Base-by-base conservation (phyloP, 2,113 vertebrate genomes). In the Laticauda colubrina region DNA sequence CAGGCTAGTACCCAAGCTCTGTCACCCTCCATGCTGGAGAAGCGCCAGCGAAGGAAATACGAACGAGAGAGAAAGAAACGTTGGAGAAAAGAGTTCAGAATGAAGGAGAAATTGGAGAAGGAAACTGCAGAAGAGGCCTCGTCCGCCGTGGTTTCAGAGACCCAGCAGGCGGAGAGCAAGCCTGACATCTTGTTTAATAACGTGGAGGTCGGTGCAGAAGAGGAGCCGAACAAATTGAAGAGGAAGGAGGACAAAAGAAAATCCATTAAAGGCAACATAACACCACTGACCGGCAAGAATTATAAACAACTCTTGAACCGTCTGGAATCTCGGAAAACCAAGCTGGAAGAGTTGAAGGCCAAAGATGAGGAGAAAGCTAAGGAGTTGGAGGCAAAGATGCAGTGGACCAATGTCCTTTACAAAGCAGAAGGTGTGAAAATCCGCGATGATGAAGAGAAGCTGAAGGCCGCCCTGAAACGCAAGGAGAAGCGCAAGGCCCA, bases 21-120 rank as follows among this genome's bases (percentile, higher is more conserved):
- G 0, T 96, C 96, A 0, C 97, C 98, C 0, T 98, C 98, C 0
- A 97, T 96, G 0, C 93, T 98, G 93, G 98, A 98, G 96, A 98
- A 97, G 24, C 98, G 98, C 92, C 98, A 97, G 2, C 97, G 98
- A 34, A 97, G 99, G 85, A 99, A 98, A 89, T 98, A 98, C 2
- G 99, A 99, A 94, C 97, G 98, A 12, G 99, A 99, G 56, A 98
- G 99, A 10, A 99, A 98, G 94, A 99, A 99, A 96, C 98, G 98
- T 91, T 98, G 99, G 93, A 98, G 97, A 5, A 99, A 98, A 92
- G 99, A 98, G 92, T 96, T 99, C 91, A 96, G 94, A 12, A 97
- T 98, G 94, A 98, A 98, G 95, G 97, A 98, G 95, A 97, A 91
- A 97, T 96, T 98, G 97, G 93, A 93, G 29, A 18, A 96, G 0